Evolutionary conservation across 2,797 vertebrate species (phyloP), one percentile per base, ranked within the genome.

Genomic region (Chelonia mydas): DNA sequence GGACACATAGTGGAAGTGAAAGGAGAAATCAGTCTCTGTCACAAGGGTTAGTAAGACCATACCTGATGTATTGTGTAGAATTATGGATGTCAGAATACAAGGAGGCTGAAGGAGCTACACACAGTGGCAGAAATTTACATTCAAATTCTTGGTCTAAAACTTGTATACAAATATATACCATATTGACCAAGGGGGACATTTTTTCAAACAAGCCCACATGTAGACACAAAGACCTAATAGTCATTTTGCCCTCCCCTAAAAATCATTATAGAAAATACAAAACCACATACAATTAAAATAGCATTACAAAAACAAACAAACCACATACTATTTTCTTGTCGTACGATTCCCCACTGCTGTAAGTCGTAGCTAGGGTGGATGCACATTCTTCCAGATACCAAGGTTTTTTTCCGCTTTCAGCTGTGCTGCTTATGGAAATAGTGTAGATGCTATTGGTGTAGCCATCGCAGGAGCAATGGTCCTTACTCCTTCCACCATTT

Each of bases 401-500:
- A 0, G 99, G 99, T 88, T 99, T 99, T 96, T 99, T 99, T 10
- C 99, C 99, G 1, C 99, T 99, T 97, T 99, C 99, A 0, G 99
- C 99, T 2, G 99, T 99, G 98, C 99, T 99, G 98, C 99, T 99
- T 97, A 99, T 99, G 94, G 99, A 99, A 97, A 99, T 99, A 92
- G 99, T 99, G 97, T 99, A 99, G 98, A 99, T 99, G 97, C 99
- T 99, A 96, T 99, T 99, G 97, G 99, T 99, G 98, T 99, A 99
- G 94, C 99, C 99, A 1, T 99, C 99, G 77, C 99, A 99, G 72
- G 99, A 99, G 95, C 99, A 99, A 97, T 99, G 99, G 97, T 99
- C 99, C 94, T 99, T 98, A 98, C 99, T 99, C 93, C 99, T 98
- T 25, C 99, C 99, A 0, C 99, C 99, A 49, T 99, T 99, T 89